Evolutionary conservation across 2,113 vertebrate genomes (phyloP), one percentile per base, ranked within the genome.

Genomic region (Scomber scombrus): DNA sequence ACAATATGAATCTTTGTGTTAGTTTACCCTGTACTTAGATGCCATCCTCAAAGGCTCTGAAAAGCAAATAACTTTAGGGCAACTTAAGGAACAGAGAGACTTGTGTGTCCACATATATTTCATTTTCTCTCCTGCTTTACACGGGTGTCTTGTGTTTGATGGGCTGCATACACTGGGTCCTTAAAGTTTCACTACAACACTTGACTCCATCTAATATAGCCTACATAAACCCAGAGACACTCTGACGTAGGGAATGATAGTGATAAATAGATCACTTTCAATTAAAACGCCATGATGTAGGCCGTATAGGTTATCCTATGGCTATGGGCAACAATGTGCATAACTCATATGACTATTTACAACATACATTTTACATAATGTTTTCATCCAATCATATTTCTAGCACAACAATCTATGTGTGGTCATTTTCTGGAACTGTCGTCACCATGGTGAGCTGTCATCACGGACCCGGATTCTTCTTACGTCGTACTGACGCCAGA

Each of bases 391-490:
- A 57, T 3, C 31, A 54, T 19, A 11, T n/a, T 40, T 71, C 55
- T 85, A n/a, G 54, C 29, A 52, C 62, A 83, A 73, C 52, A 80
- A 54, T 5, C 47, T 60, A 51, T 18, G 56, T 80, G 69, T 45
- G 47, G 60, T 80, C 81, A 74, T 55, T 89, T 91, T 91, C 91
- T 90, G 87, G 87, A 90, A 92, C 88, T 91, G 85, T 89, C 89
- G 92, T 92, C 92, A 93, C 76, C 69, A 71, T 84, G 80, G 78
- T 80, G 89, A 87, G 83, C 86, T 79, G 80, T 90, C 88, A 86
- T 78, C 84, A 78, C 60, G 75, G 84, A 84, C 71, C 79, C 85
- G 88, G 90, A 92, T 91, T 86, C 85, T 86, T 91, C 87, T 85
- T 88, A 90, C 92, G 91, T 91, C 57, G 31, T 15, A 72, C 60